Evolutionary conservation across 2,888 invertebrate species (phyloP), one percentile per base, ranked within the genome.

Genomic region (Cheilosia vulpina): DNA sequence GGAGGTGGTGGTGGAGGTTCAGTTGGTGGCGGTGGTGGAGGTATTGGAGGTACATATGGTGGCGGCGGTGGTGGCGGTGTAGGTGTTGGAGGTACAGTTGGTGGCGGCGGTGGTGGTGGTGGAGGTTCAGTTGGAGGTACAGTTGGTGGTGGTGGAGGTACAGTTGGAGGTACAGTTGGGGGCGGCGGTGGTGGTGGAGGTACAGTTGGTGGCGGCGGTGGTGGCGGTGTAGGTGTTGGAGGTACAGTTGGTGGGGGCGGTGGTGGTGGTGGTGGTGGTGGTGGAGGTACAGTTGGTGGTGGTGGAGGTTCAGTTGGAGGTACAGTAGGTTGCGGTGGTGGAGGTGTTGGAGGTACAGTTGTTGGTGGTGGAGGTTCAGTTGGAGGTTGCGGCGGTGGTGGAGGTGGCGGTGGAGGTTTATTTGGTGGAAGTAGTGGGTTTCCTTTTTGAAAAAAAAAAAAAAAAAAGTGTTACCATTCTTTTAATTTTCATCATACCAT

Each of bases 201-300:
- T 27, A 58, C 13, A 7, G 50, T 38, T 0, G 55, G 50, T 2
- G 19, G 3, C 1, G 57, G 21, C 7, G 27, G 24, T 43, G 66
- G 34, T 0, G 27, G 24, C 15, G 50, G 38, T 17, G 57, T 15
- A 5, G 52, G 38, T 15, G 19, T 13, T 38, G 66, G 34, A 5
- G 52, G 17, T 13, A 4, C 11, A 4, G 50, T 38, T 58, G 27
- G 21, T 21, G 87, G 87, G 27, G 80, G 47, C 7, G 57, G 53
- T 24, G 50, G 53, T n/a, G 63, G 52, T 7, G 62, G 27, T 0
- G 57, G n/a, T 3, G 47, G 21, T 34, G 43, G 13, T 17, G n/a
- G 55, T 21, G 47, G n/a, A n/a, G n/a, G n/a, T n/a, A n/a, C n/a
- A n/a, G n/a, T n/a, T n/a, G n/a, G n/a, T n/a, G 50, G 19, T 7